A percentile compares a stretch with the other conserved stretches of the same genome.
Conservation (phyloP, 2,797 vertebrate genomes). For the Orestias chungarensis region DNA sequence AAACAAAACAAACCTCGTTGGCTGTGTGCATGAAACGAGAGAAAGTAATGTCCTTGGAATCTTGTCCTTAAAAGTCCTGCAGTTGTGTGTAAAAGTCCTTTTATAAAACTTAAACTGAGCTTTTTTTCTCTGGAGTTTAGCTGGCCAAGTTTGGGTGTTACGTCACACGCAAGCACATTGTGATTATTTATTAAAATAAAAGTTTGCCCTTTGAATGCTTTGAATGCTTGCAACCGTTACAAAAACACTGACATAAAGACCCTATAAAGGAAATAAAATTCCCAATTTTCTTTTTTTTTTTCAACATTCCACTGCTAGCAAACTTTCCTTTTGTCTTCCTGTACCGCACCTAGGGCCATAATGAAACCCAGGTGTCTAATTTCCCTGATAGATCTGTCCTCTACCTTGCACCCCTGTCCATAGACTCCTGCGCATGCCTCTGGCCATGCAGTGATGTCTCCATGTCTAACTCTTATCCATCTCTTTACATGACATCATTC, state of each 20-base stretch:
- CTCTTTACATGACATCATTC: constrained; percentile 35
- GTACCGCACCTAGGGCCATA: constrained; percentile 78
- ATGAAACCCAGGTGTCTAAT: constrained; percentile 71
- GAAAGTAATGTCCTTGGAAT: too few species aligned
- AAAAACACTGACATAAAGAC: constrained; percentile 25
- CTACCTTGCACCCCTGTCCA: constrained; percentile 75
- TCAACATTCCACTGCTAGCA: constrained; percentile 59
- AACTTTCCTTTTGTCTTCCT: constrained; percentile 73
- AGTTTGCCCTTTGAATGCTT: too few species aligned
- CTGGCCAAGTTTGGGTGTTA: too few species aligned
- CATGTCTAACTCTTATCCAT: constrained; percentile 59
- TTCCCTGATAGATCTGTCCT: constrained; percentile 80
- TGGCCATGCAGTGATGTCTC: constrained; percentile 54
- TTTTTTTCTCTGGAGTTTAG: too few species aligned
- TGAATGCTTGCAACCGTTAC: too few species aligned
- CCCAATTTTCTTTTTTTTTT: constrained; percentile 27
- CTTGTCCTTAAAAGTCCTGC: too few species aligned
- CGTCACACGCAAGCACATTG: too few species aligned
- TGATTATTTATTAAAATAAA: too few species aligned
- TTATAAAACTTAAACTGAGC: too few species aligned
- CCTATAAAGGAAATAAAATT: constrained; percentile 10
- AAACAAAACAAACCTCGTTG: too few species aligned
- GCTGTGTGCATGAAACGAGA: too few species aligned
- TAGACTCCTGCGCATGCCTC: constrained; percentile 72
- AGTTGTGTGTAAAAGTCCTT: too few species aligned